Conservation (phyloP, 2,797 vertebrate species). For the Myripristis jacobus region DNA sequence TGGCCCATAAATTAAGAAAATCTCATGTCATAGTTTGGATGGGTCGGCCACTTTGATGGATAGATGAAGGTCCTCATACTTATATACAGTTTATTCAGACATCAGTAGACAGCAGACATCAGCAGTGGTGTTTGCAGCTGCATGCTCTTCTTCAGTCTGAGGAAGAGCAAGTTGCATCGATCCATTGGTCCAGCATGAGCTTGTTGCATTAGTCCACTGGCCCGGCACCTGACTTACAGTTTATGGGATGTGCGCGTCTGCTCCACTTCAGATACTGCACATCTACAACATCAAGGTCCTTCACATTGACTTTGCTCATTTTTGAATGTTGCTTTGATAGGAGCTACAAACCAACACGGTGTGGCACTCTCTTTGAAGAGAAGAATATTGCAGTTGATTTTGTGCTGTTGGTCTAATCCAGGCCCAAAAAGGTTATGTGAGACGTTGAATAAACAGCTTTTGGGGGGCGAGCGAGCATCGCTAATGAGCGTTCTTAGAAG, state of each 20-base stretch:
- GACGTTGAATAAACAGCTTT: conserved; percentile 53
- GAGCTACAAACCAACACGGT: background rate
- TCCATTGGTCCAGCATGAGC: too few relatives aligned
- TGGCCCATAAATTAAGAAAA: background rate
- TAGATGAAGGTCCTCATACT: conserved; percentile 13
- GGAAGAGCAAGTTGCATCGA: too few relatives aligned
- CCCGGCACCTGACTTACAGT: too few relatives aligned
- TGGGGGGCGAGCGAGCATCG: conserved; percentile 37
- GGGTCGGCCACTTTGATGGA: conserved; percentile 1
- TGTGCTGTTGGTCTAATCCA: conserved; percentile 45
- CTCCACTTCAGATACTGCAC: background rate
- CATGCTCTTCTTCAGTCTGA: too few relatives aligned
- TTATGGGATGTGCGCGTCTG: too few relatives aligned
- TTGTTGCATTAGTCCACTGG: too few relatives aligned
- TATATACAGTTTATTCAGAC: too few relatives aligned
- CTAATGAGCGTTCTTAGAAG: conserved; percentile 69
- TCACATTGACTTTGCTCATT: conserved; percentile 17
- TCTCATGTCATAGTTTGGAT: background rate
- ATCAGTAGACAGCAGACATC: too few relatives aligned
- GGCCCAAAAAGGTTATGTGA: conserved; percentile 43
- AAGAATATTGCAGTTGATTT: conserved; percentile 4
- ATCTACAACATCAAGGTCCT: background rate
- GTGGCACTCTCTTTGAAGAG: background rate
- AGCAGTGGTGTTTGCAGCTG: too few relatives aligned
- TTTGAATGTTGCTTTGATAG: conserved; percentile 15